These are phyloP conservation scores for Alligator sinensis DNA, from an alignment of 2,113 vertebrate species.

Conservation along the genomic window DNA sequence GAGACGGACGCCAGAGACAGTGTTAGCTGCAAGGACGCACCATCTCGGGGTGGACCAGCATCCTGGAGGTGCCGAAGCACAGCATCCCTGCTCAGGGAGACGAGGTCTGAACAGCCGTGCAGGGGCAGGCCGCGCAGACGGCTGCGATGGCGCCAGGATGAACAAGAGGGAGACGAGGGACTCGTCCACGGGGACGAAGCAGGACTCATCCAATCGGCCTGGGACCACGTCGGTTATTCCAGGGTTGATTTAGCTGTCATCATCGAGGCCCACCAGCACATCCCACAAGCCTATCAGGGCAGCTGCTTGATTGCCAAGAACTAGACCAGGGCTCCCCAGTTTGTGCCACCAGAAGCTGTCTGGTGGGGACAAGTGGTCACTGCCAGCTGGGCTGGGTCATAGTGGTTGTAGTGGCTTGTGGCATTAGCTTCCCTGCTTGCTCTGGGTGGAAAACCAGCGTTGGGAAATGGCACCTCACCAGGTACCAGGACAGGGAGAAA, in stretches of 20 bases:
- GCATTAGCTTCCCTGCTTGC: not conserved
- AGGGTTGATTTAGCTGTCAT: not conserved
- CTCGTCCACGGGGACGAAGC: not conserved
- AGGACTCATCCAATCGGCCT: not conserved
- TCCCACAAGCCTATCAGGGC: not conserved
- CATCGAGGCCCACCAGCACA: not conserved
- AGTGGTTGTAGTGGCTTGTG: not conserved
- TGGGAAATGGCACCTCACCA: not conserved
- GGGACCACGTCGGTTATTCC: not conserved
- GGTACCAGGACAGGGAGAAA: not conserved
- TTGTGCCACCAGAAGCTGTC: not conserved
- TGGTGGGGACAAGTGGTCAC: rapidly evolving
- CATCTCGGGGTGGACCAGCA: rapidly evolving
- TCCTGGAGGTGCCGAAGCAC: rapidly evolving
- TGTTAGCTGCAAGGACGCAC: not conserved
- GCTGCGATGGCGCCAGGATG: too few relatives aligned
- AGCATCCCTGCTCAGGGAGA: too few relatives aligned
- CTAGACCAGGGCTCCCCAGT: not conserved
- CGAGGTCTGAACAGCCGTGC: too few relatives aligned
- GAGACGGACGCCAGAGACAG: not conserved
- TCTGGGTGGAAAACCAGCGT: not conserved
- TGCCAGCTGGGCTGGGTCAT: rapidly evolving
- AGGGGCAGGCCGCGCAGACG: too few relatives aligned
- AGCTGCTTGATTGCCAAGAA: not conserved
- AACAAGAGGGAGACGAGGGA: not conserved